These are phyloP conservation scores for Drosophila mauritiana DNA, from an alignment of 1,140 invertebrate genomes.

Conservation along the genomic window DNA sequence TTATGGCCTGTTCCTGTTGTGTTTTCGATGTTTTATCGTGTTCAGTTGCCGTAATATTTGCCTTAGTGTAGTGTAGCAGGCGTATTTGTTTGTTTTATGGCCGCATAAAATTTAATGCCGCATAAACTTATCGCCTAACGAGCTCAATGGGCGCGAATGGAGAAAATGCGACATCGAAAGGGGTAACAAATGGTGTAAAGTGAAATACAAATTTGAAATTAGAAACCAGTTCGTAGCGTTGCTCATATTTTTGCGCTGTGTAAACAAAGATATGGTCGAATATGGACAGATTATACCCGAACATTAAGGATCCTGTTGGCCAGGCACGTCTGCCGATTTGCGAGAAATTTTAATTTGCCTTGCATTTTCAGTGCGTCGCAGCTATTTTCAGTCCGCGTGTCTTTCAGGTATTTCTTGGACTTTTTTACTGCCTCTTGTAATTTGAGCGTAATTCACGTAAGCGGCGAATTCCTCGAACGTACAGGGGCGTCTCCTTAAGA, in stretches of 20 bases:
- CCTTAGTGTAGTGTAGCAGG: slow-evolving; percentile 42
- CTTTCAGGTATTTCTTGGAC: slow-evolving; percentile 5
- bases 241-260: background rate
- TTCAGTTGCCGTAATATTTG: slow-evolving; percentile 69
- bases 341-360: slow-evolving; percentile 77
- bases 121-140: slow-evolving; percentile 82
- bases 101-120: slow-evolving; percentile 82
- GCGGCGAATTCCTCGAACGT: slow-evolving; percentile 48
- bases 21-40: slow-evolving; percentile 55
- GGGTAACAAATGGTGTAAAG: no score
- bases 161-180: slow-evolving; percentile 3
- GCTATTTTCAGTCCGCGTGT: slow-evolving; percentile 69
- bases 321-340: slow-evolving; percentile 47
- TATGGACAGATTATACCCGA: background rate
- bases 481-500: slow-evolving; percentile 23
- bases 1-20: slow-evolving; percentile 41
- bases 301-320: slow-evolving; percentile 21
- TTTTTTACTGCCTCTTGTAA: slow-evolving; percentile 57
- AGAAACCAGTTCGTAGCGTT: background rate
- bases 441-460: slow-evolving; percentile 80
- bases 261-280: background rate
- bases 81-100: slow-evolving; percentile 80
- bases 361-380: slow-evolving; percentile 71
- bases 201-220: background rate
- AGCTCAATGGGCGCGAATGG: slow-evolving; percentile 58